These are phyloP conservation scores for Pithys albifrons DNA, from an alignment of 2,113 vertebrate species.

Conservation along the genomic window DNA sequence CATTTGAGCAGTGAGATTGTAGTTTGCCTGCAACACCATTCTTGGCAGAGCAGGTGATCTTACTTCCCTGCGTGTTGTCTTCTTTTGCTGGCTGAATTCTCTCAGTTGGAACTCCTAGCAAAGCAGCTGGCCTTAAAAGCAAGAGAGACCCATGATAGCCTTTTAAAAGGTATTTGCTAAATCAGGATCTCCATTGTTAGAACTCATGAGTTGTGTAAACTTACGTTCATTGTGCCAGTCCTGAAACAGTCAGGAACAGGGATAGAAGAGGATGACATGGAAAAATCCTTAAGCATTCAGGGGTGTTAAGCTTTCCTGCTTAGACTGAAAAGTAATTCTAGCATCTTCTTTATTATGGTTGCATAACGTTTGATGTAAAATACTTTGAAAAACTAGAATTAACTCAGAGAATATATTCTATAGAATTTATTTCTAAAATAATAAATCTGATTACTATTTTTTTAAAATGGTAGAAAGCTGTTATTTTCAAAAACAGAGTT, in stretches of 20 bases:
- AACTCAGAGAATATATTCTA: constrained; percentile 65
- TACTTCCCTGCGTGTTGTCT: neutral
- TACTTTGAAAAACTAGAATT: constrained; percentile 41
- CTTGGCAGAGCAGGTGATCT: neutral
- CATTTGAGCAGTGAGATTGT: neutral
- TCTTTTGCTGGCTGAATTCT: neutral
- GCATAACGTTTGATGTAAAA: constrained; percentile 38
- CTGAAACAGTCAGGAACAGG: neutral
- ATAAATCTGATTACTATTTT: constrained; percentile 58
- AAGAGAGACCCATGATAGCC: neutral
- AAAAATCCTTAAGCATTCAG: neutral
- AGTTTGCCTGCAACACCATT: neutral
- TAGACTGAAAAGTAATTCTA: neutral
- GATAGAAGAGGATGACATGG: neutral
- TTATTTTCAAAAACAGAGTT: constrained; percentile 53
- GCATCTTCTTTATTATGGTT: neutral
- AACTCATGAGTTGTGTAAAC: neutral
- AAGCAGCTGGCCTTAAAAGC: neutral
- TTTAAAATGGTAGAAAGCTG: constrained; percentile 42
- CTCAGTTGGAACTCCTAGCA: neutral
- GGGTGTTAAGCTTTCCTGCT: neutral
- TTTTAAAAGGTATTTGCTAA: neutral
- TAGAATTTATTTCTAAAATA: constrained; percentile 64
- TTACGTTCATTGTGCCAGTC: neutral
- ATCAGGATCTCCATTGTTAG: neutral